Evolutionary conservation across 2,113 vertebrate genomes (phyloP).

Genomic region (Microtus pennsylvanicus): DNA sequence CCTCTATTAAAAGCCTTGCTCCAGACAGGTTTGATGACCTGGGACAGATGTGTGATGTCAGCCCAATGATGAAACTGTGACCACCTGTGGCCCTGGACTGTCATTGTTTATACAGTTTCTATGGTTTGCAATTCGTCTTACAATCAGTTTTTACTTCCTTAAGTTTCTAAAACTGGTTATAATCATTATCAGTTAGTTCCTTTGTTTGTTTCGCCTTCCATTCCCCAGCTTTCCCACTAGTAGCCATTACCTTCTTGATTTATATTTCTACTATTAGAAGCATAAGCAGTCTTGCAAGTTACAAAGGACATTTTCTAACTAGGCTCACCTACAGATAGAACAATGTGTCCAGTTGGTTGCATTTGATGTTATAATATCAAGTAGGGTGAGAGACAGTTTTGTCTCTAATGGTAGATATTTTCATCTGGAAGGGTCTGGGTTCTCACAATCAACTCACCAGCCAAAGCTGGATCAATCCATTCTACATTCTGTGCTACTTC

Average conservation of each 20-base stretch:
- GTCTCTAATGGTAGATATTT: background rate
- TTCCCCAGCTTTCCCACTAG: background rate
- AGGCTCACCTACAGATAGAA: background rate
- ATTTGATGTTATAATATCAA: background rate
- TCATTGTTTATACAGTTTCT: background rate
- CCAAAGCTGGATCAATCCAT: background rate
- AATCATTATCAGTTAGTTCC: background rate
- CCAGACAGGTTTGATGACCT: background rate
- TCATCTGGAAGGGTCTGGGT: background rate
- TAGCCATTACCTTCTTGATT: background rate
- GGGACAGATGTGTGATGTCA: background rate
- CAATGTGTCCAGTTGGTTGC: background rate
- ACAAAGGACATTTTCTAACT: background rate
- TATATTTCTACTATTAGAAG: background rate
- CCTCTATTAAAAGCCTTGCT: background rate
- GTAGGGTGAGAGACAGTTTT: background rate
- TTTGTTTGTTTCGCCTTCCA: background rate
- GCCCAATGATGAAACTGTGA: background rate
- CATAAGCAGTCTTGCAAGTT: background rate
- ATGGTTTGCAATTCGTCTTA: background rate
- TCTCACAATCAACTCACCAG: background rate
- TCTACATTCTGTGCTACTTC: background rate
- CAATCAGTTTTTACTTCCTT: background rate
- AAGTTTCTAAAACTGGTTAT: background rate
- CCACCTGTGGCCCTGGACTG: background rate